Evolutionary conservation across 2,888 invertebrate genomes (phyloP), one percentile per base, ranked within the genome.

Genomic region (Lasioglossum figueresi): DNA sequence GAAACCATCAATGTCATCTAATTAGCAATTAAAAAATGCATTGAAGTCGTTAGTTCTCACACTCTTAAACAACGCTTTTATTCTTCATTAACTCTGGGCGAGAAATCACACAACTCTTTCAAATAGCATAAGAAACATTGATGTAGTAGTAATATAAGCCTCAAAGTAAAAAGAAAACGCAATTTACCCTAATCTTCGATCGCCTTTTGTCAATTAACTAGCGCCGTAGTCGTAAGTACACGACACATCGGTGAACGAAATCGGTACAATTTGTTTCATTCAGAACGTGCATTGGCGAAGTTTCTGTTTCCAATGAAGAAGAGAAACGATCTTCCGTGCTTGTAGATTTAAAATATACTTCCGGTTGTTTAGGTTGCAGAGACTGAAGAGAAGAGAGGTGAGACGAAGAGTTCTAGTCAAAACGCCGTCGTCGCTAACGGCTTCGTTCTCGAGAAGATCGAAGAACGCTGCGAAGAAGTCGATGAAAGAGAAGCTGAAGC

Each of bases 291-390:
- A n/a, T 27, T 19, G 27, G 23, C 34, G 34, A 34, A 52, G 37
- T 8, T 40, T 40, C 48, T 48, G 8, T 52, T 70, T 70, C n/a
- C 37, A 12, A 70, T 23, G 14, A 48, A 70, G 52, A 48, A 74
- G 34, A 63, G 59, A 14, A 59, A 74, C 2, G 8, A 48, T 66
- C n/a, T 37, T 16, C 10, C 37, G n/a, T 66, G 48, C 34, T 37
- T 16, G 23, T 48, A 66, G 45, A 66, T 66, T 37, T 75, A 48
- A 79, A 48, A 48, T 79, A 23, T 79, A n/a, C 48, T 85, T 85
- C 81, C 76, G 79, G 45, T 27, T 86, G 85, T 86, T 85, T 81
- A 86, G 85, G 73, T 86, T 31, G 23, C 71, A 52, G 34, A 45
- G 27, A 37, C 34, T 63, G 77, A 78, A 40, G 75, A 59, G 48